A percentile compares a stretch with the other conserved stretches of the same genome.
These are phyloP conservation scores for Phocoena sinus DNA, from an alignment of 2,113 vertebrate species.

Conservation along the genomic window DNA sequence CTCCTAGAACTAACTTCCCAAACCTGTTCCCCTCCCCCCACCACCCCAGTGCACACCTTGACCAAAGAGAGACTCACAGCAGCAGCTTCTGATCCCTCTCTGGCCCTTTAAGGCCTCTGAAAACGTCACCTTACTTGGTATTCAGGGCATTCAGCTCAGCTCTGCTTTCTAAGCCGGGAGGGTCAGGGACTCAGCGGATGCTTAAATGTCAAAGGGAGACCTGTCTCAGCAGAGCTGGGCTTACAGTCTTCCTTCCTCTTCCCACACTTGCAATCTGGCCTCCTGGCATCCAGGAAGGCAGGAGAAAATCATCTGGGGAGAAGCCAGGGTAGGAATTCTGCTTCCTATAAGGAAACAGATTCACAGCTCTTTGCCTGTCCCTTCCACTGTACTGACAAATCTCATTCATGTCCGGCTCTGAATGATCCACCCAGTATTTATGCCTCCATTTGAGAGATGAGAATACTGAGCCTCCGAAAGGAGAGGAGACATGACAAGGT, in stretches of 20 bases:
- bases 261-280: not conserved
- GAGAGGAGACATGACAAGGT: not conserved
- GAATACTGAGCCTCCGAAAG: not conserved
- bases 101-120: not conserved
- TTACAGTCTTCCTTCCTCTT: not conserved
- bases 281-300: not conserved
- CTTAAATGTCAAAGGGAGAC: constrained; percentile 42
- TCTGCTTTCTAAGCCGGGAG: not conserved
- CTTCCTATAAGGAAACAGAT: not conserved
- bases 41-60: not conserved
- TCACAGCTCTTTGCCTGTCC: not conserved
- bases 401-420: not conserved
- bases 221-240: not conserved
- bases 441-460: not conserved
- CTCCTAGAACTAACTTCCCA: not conserved
- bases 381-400: no score
- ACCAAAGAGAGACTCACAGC: not conserved
- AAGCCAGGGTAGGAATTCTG: not conserved
- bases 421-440: not conserved
- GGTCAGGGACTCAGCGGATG: constrained; percentile 33
- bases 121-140: not conserved
- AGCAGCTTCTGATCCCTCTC: not conserved
- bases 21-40: not conserved
- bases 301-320: not conserved
- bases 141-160: not conserved